A percentile compares a stretch with the other conserved stretches of the same genome.
phyloP scores from a whole-genome alignment of 2,888 invertebrate genomes.

The Nebria salina region DNA sequence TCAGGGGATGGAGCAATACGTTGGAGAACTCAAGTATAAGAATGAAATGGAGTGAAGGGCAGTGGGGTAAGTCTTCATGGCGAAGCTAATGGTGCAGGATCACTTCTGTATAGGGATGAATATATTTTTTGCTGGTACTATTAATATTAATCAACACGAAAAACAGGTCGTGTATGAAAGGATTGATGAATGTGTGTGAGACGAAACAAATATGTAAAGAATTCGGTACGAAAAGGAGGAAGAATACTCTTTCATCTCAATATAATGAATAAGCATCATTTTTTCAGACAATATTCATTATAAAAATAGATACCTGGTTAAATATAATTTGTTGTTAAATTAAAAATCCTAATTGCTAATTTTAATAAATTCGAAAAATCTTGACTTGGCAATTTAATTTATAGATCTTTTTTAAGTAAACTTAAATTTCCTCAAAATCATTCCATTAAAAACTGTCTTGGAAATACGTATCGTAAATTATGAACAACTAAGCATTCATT shows the following conservation, averaged over 20 bases:
- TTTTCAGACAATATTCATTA: background rate
- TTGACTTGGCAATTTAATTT: too few species aligned
- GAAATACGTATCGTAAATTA: too few species aligned
- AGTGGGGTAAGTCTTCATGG: background rate
- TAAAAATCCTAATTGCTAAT: too few species aligned
- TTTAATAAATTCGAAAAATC: too few species aligned
- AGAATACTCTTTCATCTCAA: background rate
- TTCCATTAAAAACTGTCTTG: too few species aligned
- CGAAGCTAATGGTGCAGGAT: slow-evolving; percentile 36
- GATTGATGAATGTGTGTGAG: background rate
- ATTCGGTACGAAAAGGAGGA: background rate
- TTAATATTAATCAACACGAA: background rate
- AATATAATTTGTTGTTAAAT: too few species aligned
- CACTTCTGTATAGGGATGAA: slow-evolving; percentile 3
- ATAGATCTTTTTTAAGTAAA: too few species aligned
- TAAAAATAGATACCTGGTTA: background rate
- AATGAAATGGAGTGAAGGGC: slow-evolving; percentile 3
- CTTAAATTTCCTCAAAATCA: too few species aligned
- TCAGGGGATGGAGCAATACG: background rate
- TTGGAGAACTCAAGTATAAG: slow-evolving; percentile 26
- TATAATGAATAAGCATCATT: background rate
- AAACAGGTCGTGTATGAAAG: background rate
- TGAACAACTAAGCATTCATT: too few species aligned
- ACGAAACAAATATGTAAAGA: background rate
- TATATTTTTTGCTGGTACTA: background rate